Base-by-base conservation (phyloP, 2,888 invertebrate genomes). In the Drosophila falleni region DNA sequence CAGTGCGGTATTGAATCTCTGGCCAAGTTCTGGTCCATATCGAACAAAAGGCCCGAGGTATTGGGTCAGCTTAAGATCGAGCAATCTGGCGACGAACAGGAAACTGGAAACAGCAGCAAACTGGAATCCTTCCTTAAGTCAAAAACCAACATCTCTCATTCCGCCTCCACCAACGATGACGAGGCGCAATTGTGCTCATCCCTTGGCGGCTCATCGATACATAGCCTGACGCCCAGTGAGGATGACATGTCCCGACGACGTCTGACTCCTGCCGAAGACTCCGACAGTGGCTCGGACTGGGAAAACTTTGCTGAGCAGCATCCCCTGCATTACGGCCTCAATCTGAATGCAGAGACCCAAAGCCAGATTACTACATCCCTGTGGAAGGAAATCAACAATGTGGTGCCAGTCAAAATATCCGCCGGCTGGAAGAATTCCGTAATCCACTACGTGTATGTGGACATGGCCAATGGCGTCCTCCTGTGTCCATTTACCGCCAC, bases 1-100 rank as follows among this genome's bases (percentile, higher is more conserved):
- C 96, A 96, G 76, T 95, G 97, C 13, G 97, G 97, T 4, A 94
- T 97, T 19, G 94, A 96, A 70, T 95, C 95, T 76, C 93, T 97
- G 55, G 94, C 96, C 10, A 94, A 94, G 42, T 91, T 91, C 58
- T 96, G 96, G 95, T 94, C 96, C 70, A 91, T 94, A 0, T 94
- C 95, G 0, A 96, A 96, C 90, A 94, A 95, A 0, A 94, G 95
- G 23, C 95, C 95, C 0, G 90, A 91, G 33, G 80, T 91, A 8
- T 55, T 91, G 19, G 86, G 84, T 50, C 66, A 66, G 42, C 70
- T 69, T 8, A 78, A 77, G 53, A 13, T 81, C 2, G 74, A 81
- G 26, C 76, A 78, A 10, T 58, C 73, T 15, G 67, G 78, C 19
- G 83, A 81, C 13, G 74, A 90, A 29, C 59, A 74, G 13, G 82